Evolutionary conservation across 2,797 vertebrate genomes (phyloP).

Genomic region (Phylloscopus collybita): DNA sequence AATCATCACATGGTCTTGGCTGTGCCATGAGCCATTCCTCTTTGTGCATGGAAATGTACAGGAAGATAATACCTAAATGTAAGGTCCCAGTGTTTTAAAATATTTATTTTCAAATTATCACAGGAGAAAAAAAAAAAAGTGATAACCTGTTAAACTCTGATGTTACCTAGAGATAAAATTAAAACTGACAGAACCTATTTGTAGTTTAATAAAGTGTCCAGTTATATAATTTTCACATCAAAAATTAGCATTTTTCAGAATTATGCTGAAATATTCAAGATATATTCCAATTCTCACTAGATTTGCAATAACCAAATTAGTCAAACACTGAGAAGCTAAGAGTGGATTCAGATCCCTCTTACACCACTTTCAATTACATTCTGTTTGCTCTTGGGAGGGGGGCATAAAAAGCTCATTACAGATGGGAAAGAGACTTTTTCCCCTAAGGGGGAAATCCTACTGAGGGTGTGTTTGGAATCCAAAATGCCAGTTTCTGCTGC

Average conservation of each 20-base stretch:
- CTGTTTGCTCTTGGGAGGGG: background rate
- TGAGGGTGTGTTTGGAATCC: background rate
- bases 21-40: background rate
- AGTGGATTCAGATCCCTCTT: background rate
- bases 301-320: background rate
- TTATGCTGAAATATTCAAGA: background rate
- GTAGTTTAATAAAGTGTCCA: background rate
- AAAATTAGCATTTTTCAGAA: background rate
- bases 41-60: background rate
- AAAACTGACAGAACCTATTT: background rate
- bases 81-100: background rate
- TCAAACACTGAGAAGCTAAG: background rate
- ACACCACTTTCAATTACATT: background rate
- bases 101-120: background rate
- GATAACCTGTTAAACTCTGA: background rate
- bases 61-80: background rate
- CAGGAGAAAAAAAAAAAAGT: background rate
- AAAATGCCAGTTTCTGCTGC: background rate
- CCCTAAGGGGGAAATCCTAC: background rate
- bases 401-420: background rate
- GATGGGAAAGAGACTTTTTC: background rate
- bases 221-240: background rate
- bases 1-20: background rate
- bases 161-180: background rate
- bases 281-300: background rate